These are phyloP conservation scores for Drosophila novamexicana DNA, from an alignment of 1,140 invertebrate genomes.

Conservation along the genomic window DNA sequence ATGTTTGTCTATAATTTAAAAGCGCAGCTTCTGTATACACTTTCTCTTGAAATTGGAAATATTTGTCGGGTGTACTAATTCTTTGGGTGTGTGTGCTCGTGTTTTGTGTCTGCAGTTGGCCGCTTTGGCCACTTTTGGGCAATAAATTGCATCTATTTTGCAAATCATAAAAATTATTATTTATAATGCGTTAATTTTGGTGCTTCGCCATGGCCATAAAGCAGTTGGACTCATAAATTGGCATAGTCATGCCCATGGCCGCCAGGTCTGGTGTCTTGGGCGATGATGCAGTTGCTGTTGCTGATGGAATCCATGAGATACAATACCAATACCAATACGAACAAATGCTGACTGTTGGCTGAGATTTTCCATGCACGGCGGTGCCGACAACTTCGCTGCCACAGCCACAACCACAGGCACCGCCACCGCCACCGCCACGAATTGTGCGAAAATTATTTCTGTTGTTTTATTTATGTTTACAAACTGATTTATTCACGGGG, in stretches of 20 bases:
- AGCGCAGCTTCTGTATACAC: too few species aligned
- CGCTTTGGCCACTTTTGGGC: slow-evolving; percentile 16
- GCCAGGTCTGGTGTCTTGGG: slow-evolving; percentile 7
- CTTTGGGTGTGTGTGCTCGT: neutral
- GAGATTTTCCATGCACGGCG: slow-evolving; percentile 48
- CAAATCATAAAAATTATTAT: slow-evolving; percentile 74
- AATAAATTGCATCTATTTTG: slow-evolving; percentile 54
- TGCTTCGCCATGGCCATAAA: slow-evolving; percentile 50
- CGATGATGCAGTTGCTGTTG: slow-evolving; percentile 13
- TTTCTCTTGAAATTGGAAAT: too few species aligned
- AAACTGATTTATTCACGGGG: slow-evolving; percentile 68
- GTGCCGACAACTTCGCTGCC: slow-evolving; percentile 26
- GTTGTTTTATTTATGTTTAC: slow-evolving; percentile 76
- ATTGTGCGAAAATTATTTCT: slow-evolving; percentile 66
- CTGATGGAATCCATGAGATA: slow-evolving; percentile 48
- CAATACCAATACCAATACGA: slow-evolving; percentile 17
- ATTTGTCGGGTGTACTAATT: neutral
- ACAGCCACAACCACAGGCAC: slow-evolving; percentile 15
- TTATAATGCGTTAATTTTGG: slow-evolving; percentile 64
- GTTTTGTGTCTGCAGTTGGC: slow-evolving; percentile 5
- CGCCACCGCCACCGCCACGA: slow-evolving; percentile 41
- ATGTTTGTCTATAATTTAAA: too few species aligned
- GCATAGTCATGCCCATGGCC: slow-evolving; percentile 20
- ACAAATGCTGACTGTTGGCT: slow-evolving; percentile 31
- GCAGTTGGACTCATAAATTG: slow-evolving; percentile 64